Evolutionary conservation across 2,888 invertebrate genomes (phyloP), one percentile per base, ranked within the genome.

Genomic region (Hemithea aestivaria): DNA sequence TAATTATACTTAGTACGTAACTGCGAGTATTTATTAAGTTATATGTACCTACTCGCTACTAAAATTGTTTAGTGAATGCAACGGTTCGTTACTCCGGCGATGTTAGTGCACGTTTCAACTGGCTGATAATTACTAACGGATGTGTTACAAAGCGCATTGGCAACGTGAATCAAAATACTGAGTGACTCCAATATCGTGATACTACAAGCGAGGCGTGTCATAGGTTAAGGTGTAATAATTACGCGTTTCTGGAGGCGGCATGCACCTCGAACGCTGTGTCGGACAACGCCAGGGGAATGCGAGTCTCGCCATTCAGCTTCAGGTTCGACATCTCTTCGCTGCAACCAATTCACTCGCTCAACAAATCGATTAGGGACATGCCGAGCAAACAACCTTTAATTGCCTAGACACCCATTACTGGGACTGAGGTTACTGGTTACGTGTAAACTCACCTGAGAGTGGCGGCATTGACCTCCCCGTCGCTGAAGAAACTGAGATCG

Each of bases 401-500:
- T 28, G 10, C 24, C 24, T 9, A 9, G 24, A 16, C 5, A 16
- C 2, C 16, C 16, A 16, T 20, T 9, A 41, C 16, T 10, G 9
- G 20, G 4, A 33, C 11, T 24, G n/a, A n/a, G n/a, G 8, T 26
- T 9, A 27, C 7, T n/a, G 16, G 10, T 16, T 34, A 26, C 4
- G 6, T 31, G 7, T 11, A 8, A 33, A 34, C 88, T 68, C 66
- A 91, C 88, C 91, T 92, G 27, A 89, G 80, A 5, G 75, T 69
- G 9, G 89, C 78, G 1, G 90, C 90, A n/a, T 93, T 93, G 31
- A 95, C 87, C 85, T 98, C 97, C 0, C 95, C 94, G 68, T 98
- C 98, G 68, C 97, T 97, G 81, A 95, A 97, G 87, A 97, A 97
- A 70, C 96, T 72, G 51, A 83, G 75, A 26, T 85, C 87, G 3